Percentiles rank a stretch among this genome's conserved stretches.
Conservation (phyloP, 2,888 invertebrate genomes). For the Epinotia bilunana region DNA sequence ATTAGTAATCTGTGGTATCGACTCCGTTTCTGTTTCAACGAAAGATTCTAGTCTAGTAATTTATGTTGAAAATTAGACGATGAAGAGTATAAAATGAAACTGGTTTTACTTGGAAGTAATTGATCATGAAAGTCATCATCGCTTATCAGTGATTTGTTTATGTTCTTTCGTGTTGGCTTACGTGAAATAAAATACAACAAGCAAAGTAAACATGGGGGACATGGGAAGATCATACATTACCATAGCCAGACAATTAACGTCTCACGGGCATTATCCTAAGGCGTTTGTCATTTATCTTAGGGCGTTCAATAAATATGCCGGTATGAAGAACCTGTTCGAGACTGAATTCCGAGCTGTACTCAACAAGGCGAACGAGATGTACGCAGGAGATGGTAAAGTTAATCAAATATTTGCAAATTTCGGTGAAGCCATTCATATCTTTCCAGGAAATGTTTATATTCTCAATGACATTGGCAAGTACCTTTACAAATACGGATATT, state of each 20-base stretch:
- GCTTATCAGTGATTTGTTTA: background rate
- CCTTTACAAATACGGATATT: conserved; percentile 81
- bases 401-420: conserved; percentile 69
- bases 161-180: background rate
- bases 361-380: conserved; percentile 57
- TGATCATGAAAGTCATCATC: too few relatives aligned
- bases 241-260: conserved; percentile 59
- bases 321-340: conserved; percentile 56
- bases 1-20: too few relatives aligned
- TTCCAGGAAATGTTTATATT: conserved; percentile 63
- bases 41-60: too few relatives aligned
- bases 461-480: conserved; percentile 73
- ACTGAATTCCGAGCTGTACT: conserved; percentile 64
- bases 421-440: conserved; percentile 59
- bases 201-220: conserved; percentile 55
- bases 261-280: conserved; percentile 58
- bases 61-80: too few relatives aligned
- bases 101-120: too few relatives aligned
- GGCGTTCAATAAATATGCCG: conserved; percentile 62
- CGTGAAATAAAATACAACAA: background rate
- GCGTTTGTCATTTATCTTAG: conserved; percentile 66
- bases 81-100: too few relatives aligned
- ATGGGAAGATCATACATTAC: conserved; percentile 56
- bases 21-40: too few relatives aligned
- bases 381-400: conserved; percentile 56